Evolutionary conservation across 2,113 vertebrate genomes (phyloP).

Genomic region (Pyxicephalus adspersus): DNA sequence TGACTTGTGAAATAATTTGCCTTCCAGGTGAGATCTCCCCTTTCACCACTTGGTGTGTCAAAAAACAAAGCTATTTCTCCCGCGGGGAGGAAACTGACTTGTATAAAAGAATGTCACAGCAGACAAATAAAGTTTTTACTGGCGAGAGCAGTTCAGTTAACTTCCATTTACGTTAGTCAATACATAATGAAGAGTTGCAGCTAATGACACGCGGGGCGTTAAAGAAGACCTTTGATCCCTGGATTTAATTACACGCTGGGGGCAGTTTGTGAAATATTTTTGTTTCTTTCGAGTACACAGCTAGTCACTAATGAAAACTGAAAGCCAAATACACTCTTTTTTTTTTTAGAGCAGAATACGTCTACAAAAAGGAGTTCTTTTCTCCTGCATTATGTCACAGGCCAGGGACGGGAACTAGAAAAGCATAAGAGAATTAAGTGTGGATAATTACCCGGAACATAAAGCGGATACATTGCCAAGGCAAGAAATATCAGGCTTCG

Average conservation of each 20-base stretch:
- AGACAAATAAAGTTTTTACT: conserved; percentile 17
- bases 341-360: conserved; percentile 7
- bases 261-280: conserved; percentile 20
- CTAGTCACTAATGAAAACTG: conserved; percentile 18
- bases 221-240: conserved; percentile 7
- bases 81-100: neutral
- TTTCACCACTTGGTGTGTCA: conserved; percentile 26
- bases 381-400: neutral
- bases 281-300: neutral
- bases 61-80: conserved; percentile 11
- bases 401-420: neutral
- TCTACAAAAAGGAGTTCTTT: neutral
- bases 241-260: conserved; percentile 13
- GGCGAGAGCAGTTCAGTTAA: neutral
- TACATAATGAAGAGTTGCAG: conserved; percentile 13
- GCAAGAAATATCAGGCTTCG: neutral
- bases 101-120: conserved; percentile 11
- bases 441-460: neutral
- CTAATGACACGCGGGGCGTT: conserved; percentile 12
- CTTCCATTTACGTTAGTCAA: conserved; percentile 30
- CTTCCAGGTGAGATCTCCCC: conserved; percentile 31
- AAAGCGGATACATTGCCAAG: neutral
- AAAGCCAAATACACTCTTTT: conserved; percentile 28
- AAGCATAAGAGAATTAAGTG: neutral
- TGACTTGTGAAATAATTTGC: conserved; percentile 15